A percentile compares a stretch with the other conserved stretches of the same genome.
phyloP scores from a whole-genome alignment of 2,888 invertebrate species.

The Oscheius sp. region DNA sequence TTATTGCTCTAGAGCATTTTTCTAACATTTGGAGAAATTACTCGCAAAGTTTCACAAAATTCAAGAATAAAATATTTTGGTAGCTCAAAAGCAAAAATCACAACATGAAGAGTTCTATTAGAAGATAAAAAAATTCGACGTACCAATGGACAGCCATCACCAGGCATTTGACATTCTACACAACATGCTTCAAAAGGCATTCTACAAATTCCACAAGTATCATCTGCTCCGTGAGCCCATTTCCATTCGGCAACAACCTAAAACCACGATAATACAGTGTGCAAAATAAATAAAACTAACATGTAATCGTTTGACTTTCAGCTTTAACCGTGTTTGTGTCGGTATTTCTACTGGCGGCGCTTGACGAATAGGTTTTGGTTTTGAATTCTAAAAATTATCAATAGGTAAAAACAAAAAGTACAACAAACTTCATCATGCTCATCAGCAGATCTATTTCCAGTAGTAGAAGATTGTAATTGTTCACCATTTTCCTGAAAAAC shows the following conservation, averaged over 20 bases:
- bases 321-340: conserved; percentile 43
- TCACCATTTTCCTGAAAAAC: background rate
- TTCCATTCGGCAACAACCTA: conserved; percentile 86
- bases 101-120: too few species aligned
- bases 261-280: background rate
- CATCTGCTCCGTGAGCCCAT: conserved; percentile 95
- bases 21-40: too few species aligned
- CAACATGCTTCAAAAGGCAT: conserved; percentile 89
- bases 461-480: background rate
- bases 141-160: conserved; percentile 70
- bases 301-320: conserved; percentile 47
- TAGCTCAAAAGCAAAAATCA: too few species aligned
- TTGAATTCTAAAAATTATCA: conserved; percentile 3
- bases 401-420: background rate
- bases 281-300: conserved; percentile 38
- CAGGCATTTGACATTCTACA: conserved; percentile 66
- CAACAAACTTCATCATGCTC: conserved; percentile 20
- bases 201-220: conserved; percentile 98
- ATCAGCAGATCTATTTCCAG: background rate
- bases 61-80: too few species aligned
- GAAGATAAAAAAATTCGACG: conserved; percentile 26
- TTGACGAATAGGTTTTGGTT: background rate
- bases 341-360: conserved; percentile 38
- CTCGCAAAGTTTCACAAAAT: too few species aligned
- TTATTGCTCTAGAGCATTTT: too few species aligned